phyloP scores from a whole-genome alignment of 2,888 invertebrate species.

The Anarsia innoxiella region DNA sequence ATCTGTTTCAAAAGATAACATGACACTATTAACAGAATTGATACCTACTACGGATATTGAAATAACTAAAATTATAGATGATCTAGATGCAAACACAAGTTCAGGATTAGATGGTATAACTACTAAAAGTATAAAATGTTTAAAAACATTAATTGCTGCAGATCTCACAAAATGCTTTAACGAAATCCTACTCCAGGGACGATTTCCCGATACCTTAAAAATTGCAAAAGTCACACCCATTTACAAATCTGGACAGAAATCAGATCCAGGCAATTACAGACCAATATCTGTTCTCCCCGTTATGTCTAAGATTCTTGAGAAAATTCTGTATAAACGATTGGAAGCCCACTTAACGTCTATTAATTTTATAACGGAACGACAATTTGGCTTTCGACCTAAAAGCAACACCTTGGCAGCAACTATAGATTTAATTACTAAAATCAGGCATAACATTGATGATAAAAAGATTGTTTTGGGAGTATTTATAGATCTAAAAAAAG shows the following conservation, averaged over 20 bases:
- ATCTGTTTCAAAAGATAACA: not conserved
- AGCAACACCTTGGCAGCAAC: constrained; percentile 10
- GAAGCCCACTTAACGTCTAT: not conserved
- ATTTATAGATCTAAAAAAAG: constrained; percentile 17
- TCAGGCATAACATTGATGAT: constrained; percentile 10
- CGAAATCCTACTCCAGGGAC: not conserved
- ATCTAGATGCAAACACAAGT: constrained; percentile 12
- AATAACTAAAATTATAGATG: constrained; percentile 13
- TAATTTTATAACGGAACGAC: constrained; percentile 1
- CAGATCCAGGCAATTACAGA: constrained; percentile 15
- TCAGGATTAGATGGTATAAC: constrained; percentile 14
- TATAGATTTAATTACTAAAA: constrained; percentile 10
- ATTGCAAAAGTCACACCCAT: constrained; percentile 16
- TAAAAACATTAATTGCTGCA: constrained; percentile 10
- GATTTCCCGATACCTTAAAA: constrained; percentile 11
- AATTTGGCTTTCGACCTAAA: constrained; percentile 12
- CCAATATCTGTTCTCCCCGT: constrained; percentile 14
- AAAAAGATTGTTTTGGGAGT: constrained; percentile 12
- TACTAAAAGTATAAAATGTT: constrained; percentile 14
- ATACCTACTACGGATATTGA: constrained; percentile 5
- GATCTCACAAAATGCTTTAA: not conserved
- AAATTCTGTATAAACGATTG: constrained; percentile 7
- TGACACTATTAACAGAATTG: not conserved
- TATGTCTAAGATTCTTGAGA: constrained; percentile 14
- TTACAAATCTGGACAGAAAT: constrained; percentile 14